Base-by-base conservation (phyloP, 1,140 invertebrate genomes). In the Archegozetes longisetosus region DNA sequence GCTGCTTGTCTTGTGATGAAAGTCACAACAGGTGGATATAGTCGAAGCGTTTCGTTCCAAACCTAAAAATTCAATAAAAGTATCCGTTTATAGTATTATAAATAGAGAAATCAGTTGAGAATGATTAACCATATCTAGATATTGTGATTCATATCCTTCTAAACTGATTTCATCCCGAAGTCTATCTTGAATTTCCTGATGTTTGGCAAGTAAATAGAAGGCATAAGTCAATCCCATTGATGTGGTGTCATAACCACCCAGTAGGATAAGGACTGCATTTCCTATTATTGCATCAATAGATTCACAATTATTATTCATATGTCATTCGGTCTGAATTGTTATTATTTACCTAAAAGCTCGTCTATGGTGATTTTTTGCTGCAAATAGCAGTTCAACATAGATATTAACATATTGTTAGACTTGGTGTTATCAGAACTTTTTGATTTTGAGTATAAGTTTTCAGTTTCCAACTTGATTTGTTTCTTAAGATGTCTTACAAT, bases 181-280 rank as follows among this genome's bases (percentile, higher is more conserved):
- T 61, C 64, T 68, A 2, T 75, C 66, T 62, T 77, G 75, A 27
- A 68, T 61, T 2, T 76, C 70, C n/a, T 62, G 70, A 64, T 77
- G 61, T 25, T 66, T 66, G 4, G 75, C 71, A 26, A 77, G 57
- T 4, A 66, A 47, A 58, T 71, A 76, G 4, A 69, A 61, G 23
- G 68, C 61, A 54, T 70, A 74, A 1, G 71, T 64, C 24, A 78
- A 55, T 22, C 70, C 68, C 0, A 61, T 72, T 2, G 70, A 64
- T 12, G 73, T 76, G 0, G 76, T 77, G 46, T 77, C 75, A 60
- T 71, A 75, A 12, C 75, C 75, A 56, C 73, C 77, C 46, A 75
- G 54, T 46, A 69, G 12, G 59, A 77, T 74, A 1, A 75, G 20
- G 23, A 72, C 22, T 6, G 66, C 57, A 47, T 73, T 69, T 2